Conservation (phyloP, 2,113 vertebrate genomes). For the Chinchilla lanigera region DNA sequence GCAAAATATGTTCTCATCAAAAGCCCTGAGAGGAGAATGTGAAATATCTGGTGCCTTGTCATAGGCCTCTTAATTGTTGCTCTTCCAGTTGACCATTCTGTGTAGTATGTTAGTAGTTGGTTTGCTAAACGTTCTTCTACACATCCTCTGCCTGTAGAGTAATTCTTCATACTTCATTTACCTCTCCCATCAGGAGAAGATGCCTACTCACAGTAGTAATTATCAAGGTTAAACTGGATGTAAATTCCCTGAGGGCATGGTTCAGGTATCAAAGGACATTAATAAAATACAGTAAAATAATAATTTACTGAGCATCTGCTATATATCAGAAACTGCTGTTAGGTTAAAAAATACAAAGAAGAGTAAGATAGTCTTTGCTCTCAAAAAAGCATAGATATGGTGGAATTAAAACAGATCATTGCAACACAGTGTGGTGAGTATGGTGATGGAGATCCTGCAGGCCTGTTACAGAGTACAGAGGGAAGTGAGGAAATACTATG, state of each 20-base stretch:
- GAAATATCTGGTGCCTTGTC: not conserved
- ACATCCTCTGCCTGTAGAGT: not conserved
- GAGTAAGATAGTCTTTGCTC: not conserved
- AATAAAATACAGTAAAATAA: not conserved
- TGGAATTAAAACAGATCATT: not conserved
- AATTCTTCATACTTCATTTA: not conserved
- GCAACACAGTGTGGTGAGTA: not conserved
- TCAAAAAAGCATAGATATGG: not conserved
- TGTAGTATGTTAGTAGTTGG: not conserved
- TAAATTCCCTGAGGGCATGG: not conserved
- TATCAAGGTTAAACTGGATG: not conserved
- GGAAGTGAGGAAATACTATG: not conserved
- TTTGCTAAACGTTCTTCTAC: not conserved
- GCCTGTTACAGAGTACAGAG: not conserved
- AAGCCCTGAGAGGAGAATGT: not conserved
- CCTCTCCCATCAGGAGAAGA: not conserved
- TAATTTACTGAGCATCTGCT: not conserved
- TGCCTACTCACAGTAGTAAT: not conserved
- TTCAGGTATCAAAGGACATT: not conserved
- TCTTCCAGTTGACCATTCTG: not conserved
- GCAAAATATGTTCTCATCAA: not conserved
- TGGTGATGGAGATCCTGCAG: not conserved
- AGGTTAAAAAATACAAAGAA: not conserved
- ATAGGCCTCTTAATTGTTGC: not conserved
- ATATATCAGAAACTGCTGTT: not conserved